Percentiles rank a stretch among this genome's conserved stretches.
Conservation (phyloP, 2,888 invertebrate genomes). For the Ferrisia virgata region DNA sequence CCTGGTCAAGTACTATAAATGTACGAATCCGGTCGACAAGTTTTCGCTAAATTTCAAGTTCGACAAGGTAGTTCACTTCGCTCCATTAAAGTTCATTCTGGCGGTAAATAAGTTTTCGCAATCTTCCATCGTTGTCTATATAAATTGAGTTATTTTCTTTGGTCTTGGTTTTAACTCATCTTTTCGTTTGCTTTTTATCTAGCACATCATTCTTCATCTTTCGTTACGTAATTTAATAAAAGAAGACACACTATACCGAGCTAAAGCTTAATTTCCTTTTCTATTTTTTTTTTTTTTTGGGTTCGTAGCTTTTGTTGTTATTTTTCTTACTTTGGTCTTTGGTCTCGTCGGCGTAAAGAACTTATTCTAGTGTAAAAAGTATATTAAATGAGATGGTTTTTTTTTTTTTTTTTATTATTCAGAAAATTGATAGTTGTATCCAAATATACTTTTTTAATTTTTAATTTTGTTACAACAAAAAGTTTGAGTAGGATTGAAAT, state of each 20-base stretch:
- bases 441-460: too few relatives aligned
- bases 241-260: not conserved
- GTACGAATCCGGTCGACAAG: not conserved
- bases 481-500: too few relatives aligned
- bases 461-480: too few relatives aligned
- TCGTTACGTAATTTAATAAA: slow-evolving; percentile 34
- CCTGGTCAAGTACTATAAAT: not conserved
- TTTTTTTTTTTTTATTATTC: too few relatives aligned
- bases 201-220: slow-evolving; percentile 17
- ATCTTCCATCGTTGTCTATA: slow-evolving; percentile 23
- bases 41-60: not conserved
- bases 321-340: not conserved
- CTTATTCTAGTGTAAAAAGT: not conserved
- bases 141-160: slow-evolving; percentile 40
- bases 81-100: slow-evolving; percentile 42
- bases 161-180: slow-evolving; percentile 32
- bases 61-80: not conserved
- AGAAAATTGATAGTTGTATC: too few relatives aligned
- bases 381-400: too few relatives aligned
- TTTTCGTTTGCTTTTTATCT: slow-evolving; percentile 39
- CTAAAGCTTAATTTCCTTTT: slow-evolving; percentile 28
- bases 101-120: slow-evolving; percentile 38
- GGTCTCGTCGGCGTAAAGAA: not conserved
- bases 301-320: not conserved
- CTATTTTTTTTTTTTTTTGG: not conserved